phyloP scores from a whole-genome alignment of 2,888 invertebrate genomes.

The Phaedon cochleariae region DNA sequence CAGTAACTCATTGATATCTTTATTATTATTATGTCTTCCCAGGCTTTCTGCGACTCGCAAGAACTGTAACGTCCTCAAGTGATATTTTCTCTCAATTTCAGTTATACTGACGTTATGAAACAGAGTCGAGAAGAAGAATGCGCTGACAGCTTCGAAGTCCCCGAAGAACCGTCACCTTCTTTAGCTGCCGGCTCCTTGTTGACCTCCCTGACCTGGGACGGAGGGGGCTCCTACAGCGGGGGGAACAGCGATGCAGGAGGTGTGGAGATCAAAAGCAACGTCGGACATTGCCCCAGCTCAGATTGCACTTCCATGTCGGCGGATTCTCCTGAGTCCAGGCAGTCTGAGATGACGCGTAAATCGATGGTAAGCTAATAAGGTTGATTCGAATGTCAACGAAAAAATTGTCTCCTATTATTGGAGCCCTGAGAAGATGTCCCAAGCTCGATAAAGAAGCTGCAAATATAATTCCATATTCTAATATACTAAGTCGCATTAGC shows the following conservation, averaged over 20 bases:
- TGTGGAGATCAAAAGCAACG: constrained; percentile 51
- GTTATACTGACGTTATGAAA: constrained; percentile 77
- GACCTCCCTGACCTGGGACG: neutral
- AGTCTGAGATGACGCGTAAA: constrained; percentile 61
- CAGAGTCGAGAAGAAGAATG: constrained; percentile 62
- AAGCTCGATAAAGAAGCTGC: no score
- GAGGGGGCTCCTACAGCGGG: constrained; percentile 52
- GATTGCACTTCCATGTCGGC: constrained; percentile 74
- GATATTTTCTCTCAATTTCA: no score
- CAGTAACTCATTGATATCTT: no score
- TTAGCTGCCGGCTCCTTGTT: constrained; percentile 25
- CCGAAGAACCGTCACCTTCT: constrained; percentile 24
- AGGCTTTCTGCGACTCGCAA: no score
- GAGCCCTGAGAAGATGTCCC: no score
- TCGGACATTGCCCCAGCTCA: constrained; percentile 62
- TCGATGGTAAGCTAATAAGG: constrained; percentile 27
- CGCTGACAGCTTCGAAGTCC: constrained; percentile 13
- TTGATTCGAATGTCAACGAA: no score
- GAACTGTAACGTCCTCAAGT: no score
- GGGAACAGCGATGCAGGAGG: constrained; percentile 17
- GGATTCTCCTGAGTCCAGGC: constrained; percentile 72
- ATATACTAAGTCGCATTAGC: no score
- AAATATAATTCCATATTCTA: no score
- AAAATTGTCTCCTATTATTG: no score
- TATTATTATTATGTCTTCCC: no score